phyloP scores from a whole-genome alignment of 1,140 invertebrate genomes.

The Sycophaga agraensis region DNA sequence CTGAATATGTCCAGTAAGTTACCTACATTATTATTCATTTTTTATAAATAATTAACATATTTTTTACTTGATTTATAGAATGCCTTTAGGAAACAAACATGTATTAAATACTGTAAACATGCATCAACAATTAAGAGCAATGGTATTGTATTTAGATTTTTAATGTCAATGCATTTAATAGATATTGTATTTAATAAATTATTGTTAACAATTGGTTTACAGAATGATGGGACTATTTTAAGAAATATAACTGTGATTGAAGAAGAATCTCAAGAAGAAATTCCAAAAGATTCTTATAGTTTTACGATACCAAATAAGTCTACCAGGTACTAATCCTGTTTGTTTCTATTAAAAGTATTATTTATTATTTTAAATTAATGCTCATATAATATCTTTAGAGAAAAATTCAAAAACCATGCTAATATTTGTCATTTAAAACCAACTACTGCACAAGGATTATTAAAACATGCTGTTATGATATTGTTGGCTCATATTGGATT shows the following conservation, averaged over 20 bases:
- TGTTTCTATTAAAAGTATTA: neutral
- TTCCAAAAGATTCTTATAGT: conserved; percentile 36
- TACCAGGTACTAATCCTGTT: conserved; percentile 34
- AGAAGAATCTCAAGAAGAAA: conserved; percentile 31
- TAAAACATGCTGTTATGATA: conserved; percentile 50
- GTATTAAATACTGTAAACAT: conserved; percentile 52
- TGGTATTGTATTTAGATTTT: conserved; percentile 38
- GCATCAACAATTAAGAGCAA: conserved; percentile 45
- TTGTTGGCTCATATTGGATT: conserved; percentile 56
- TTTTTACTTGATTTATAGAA: conserved; percentile 30
- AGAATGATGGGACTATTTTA: conserved; percentile 47
- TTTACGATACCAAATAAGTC: conserved; percentile 35
- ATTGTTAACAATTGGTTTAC: neutral
- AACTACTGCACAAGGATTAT: conserved; percentile 42
- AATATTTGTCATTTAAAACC: conserved; percentile 42
- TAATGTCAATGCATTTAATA: neutral
- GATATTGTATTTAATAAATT: conserved; percentile 1
- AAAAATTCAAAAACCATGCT: conserved; percentile 34
- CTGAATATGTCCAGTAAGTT: conserved; percentile 50
- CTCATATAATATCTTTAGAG: conserved; percentile 24
- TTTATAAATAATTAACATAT: neutral
- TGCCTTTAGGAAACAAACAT: conserved; percentile 49
- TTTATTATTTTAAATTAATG: neutral
- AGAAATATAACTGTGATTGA: conserved; percentile 43
- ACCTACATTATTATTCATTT: conserved; percentile 8